Percentiles rank a stretch among this genome's conserved stretches.
These are phyloP conservation scores for Cottoperca gobio DNA, from an alignment of 2,797 vertebrate species.

Conservation along the genomic window DNA sequence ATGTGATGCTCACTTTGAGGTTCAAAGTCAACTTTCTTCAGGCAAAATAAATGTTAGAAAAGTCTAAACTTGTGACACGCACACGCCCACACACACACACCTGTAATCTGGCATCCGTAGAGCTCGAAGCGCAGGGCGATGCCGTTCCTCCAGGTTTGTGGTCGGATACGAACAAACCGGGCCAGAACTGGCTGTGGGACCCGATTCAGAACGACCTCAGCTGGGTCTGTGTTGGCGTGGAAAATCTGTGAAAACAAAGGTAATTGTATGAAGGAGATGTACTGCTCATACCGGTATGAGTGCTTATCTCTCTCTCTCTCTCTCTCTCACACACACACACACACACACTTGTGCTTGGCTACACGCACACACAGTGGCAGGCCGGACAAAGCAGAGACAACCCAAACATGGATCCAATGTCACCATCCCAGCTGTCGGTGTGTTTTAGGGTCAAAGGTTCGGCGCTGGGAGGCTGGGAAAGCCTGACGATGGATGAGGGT, in stretches of 20 bases:
- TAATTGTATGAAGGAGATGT: conserved; percentile 22
- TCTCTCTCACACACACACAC: conserved; percentile 12
- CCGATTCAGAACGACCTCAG: conserved; percentile 95
- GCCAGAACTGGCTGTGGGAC: conserved; percentile 92
- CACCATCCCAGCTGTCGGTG: conserved; percentile 77
- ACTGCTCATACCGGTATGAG: background rate
- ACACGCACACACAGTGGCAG: conserved; percentile 63
- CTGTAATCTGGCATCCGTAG: conserved; percentile 96
- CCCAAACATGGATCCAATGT: conserved; percentile 80
- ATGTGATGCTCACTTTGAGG: no score
- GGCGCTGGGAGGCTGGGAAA: conserved; percentile 69
- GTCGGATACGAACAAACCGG: conserved; percentile 94
- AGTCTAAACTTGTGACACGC: background rate
- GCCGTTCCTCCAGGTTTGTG: conserved; percentile 94
- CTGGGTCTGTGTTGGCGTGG: conserved; percentile 93
- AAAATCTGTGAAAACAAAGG: conserved; percentile 85
- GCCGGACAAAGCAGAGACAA: conserved; percentile 76
- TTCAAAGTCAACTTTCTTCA: background rate
- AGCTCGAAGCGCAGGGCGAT: conserved; percentile 96
- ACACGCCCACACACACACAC: conserved; percentile 76
- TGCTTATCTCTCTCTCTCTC: conserved; percentile 22
- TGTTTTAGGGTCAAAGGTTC: conserved; percentile 78
- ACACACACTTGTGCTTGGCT: conserved; percentile 46
- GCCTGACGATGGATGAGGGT: conserved; percentile 40
- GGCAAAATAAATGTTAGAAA: background rate